These are phyloP conservation scores for Parnassius orleans DNA, from an alignment of 2,888 invertebrate species.

Conservation along the genomic window DNA sequence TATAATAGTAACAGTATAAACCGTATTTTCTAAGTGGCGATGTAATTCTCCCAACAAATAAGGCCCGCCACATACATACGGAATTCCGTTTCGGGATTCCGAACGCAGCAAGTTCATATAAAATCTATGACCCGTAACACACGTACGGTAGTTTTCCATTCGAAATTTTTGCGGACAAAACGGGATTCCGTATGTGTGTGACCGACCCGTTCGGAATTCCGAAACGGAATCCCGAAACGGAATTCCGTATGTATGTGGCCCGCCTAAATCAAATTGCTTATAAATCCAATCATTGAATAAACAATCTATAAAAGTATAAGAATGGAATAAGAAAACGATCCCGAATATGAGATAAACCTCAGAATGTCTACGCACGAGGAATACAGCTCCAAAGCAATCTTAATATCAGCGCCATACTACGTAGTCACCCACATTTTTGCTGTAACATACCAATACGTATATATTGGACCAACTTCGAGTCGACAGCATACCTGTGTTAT, in stretches of 20 bases:
- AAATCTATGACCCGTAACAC: too few relatives aligned
- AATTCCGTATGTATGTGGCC: too few relatives aligned
- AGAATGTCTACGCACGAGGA: background rate
- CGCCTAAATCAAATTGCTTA: background rate
- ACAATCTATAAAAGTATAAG: background rate
- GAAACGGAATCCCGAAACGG: too few relatives aligned
- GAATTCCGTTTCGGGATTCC: too few relatives aligned
- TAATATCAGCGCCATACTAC: constrained; percentile 4
- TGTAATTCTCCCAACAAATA: background rate
- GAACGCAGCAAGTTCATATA: too few relatives aligned
- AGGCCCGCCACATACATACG: too few relatives aligned
- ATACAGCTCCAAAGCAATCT: constrained; percentile 1
- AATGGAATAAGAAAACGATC: background rate
- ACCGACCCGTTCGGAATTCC: too few relatives aligned
- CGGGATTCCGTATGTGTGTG: too few relatives aligned
- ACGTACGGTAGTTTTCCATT: too few relatives aligned
- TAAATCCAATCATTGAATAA: background rate
- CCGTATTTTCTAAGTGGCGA: background rate
- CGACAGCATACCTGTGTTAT: constrained; percentile 30
- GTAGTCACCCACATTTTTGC: constrained; percentile 9
- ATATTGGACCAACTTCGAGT: constrained; percentile 15
- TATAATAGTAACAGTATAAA: background rate
- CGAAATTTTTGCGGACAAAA: too few relatives aligned
- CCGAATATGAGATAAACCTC: background rate
- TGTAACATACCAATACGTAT: constrained; percentile 9